Evolutionary conservation across 2,888 invertebrate species (phyloP), one percentile per base, ranked within the genome.

Genomic region (Sphaeridia pumilis): DNA sequence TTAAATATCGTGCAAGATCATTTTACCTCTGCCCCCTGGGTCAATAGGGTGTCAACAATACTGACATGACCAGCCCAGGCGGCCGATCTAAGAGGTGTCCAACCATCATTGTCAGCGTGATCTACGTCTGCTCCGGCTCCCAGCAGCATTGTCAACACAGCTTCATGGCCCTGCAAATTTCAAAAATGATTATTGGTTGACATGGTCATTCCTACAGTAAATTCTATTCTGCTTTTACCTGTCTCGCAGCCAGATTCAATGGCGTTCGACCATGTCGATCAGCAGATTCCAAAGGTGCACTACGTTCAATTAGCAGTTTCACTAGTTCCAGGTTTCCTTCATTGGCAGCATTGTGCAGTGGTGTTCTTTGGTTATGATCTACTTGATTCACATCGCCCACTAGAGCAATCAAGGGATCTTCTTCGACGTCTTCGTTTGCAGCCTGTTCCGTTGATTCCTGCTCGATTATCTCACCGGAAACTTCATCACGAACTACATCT

Each of bases 21-120:
- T 10, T 22, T 60, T 28, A 67, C 67, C 47, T 59, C 55, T 31
- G 69, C 70, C 68, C 81, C 82, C 74, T 87, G 84, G 49, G 69
- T 66, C 44, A 71, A 59, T 25, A 71, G 63, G n/a, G 65, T 65
- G 43, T 68, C 67, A 25, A 70, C 70, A 12, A 69, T 69, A 26
- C 67, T 69, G 1, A 84, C 84, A 67, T 94, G 93, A 1, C 94
- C 94, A 45, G 90, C 93, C 93, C 93, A 94, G 12, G 93, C 90
- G 21, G 93, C 90, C 3, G 93, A 90, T 52, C 93, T 74, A 44
- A 90, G 73, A 14, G 89, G 86, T 28, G 87, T 88, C 93, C 89
- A 90, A 28, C 89, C 89, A 67, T 89, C 89, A 46, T 78, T 77
- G 71, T 86, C 84, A 5, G 84, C 82, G 67, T 83, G 83, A 71